These are phyloP conservation scores for Alcedo quadribrachys DNA, from an alignment of 2,797 vertebrate species.

Conservation along the genomic window DNA sequence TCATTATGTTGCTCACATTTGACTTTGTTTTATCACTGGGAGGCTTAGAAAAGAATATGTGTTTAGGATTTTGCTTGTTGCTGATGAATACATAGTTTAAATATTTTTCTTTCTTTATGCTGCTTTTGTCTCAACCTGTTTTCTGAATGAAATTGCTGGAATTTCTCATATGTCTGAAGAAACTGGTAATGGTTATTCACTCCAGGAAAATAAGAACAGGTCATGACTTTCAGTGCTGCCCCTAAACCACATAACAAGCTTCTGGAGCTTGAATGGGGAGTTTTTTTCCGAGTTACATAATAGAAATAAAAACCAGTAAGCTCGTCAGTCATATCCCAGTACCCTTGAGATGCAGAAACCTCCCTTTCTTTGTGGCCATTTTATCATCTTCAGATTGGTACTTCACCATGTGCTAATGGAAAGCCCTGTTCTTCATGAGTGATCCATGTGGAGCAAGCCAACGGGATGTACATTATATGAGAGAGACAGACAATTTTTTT, in stretches of 20 bases:
- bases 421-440: not conserved
- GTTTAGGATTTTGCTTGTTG: not conserved
- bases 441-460: not conserved
- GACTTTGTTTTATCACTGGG: not conserved
- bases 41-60: not conserved
- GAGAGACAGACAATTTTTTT: not conserved
- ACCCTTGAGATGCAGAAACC: not conserved
- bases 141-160: not conserved
- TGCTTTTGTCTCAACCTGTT: not conserved
- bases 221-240: not conserved
- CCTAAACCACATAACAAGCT: not conserved
- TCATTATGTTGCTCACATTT: not conserved
- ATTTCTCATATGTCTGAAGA: not conserved
- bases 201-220: not conserved
- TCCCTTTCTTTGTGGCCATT: not conserved
- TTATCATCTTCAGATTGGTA: not conserved
- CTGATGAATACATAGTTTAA: not conserved
- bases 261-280: not conserved
- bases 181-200: not conserved
- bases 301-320: not conserved
- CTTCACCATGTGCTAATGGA: not conserved
- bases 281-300: not conserved
- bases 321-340: not conserved
- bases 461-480: not conserved
- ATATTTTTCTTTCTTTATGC: not conserved